These are phyloP conservation scores for Oriolus oriolus DNA, from an alignment of 2,113 vertebrate species.

Conservation along the genomic window DNA sequence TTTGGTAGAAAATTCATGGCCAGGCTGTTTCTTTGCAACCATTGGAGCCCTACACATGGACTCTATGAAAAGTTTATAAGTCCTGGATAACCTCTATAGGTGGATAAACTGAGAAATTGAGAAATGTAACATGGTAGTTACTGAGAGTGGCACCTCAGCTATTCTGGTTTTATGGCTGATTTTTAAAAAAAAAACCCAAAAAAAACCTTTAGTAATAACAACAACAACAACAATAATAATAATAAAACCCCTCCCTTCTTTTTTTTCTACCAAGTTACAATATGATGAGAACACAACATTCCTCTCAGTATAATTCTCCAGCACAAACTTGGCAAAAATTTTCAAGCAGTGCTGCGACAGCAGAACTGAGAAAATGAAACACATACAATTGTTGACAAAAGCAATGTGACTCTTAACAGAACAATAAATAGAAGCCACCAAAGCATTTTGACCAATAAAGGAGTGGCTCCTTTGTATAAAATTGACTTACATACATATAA, in stretches of 20 bases:
- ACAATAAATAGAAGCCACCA: neutral
- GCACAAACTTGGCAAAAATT: conserved; percentile 5
- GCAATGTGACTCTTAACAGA: neutral
- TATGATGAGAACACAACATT: neutral
- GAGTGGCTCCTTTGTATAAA: neutral
- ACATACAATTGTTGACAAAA: conserved; percentile 17
- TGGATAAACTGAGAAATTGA: neutral
- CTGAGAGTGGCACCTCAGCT: neutral
- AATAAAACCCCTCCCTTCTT: neutral
- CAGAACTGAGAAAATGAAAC: conserved; percentile 13
- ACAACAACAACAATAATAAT: neutral
- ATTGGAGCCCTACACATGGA: neutral
- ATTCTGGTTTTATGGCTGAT: neutral
- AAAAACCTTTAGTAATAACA: neutral
- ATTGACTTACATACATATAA: neutral
- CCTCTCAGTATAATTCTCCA: neutral
- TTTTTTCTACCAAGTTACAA: neutral
- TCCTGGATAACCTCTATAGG: neutral
- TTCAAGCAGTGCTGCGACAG: neutral
- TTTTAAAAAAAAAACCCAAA: neutral
- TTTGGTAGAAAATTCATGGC: neutral
- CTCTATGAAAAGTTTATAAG: neutral
- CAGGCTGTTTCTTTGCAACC: neutral
- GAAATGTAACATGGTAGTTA: neutral
- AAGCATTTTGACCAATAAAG: neutral